Percentiles rank a stretch among this genome's conserved stretches.
Evolutionary conservation across 2,888 invertebrate genomes (phyloP).

Genomic region (Halictus ligatus): DNA sequence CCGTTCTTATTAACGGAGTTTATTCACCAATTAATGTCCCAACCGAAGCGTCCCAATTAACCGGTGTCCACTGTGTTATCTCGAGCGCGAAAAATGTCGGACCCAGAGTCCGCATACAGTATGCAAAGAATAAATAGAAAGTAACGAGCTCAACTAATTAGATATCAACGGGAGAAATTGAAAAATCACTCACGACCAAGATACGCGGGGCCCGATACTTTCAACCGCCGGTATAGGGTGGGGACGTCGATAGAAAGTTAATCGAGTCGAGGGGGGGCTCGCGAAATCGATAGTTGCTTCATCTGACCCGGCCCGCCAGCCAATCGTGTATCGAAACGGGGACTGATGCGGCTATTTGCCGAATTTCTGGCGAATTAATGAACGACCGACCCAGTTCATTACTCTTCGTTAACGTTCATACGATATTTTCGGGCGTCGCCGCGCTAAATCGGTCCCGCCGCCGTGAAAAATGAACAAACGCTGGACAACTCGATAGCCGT

Average conservation of each 20-base stretch:
- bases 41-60: not conserved
- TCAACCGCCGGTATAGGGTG: not conserved
- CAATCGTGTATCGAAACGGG: conserved; percentile 46
- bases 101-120: not conserved
- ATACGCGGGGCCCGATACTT: not conserved
- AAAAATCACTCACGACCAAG: conserved; percentile 1
- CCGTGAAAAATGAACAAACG: conserved; percentile 13
- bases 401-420: conserved; percentile 20
- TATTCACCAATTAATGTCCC: no score
- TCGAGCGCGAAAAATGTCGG: not conserved
- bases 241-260: conserved; percentile 15
- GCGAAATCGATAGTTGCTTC: conserved; percentile 32
- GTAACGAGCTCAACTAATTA: not conserved
- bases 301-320: conserved; percentile 39
- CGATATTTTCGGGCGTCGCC: conserved; percentile 8
- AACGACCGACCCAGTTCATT: conserved; percentile 24
- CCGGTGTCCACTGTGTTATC: not conserved
- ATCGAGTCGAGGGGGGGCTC: not conserved
- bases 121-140: not conserved
- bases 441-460: not conserved
- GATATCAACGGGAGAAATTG: not conserved
- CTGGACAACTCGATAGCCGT: not conserved
- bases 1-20: no score
- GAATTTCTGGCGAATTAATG: conserved; percentile 38
- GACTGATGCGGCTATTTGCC: conserved; percentile 33